Evolutionary conservation across 2,888 invertebrate species (phyloP).

Genomic region (Azorinus chamasolen): DNA sequence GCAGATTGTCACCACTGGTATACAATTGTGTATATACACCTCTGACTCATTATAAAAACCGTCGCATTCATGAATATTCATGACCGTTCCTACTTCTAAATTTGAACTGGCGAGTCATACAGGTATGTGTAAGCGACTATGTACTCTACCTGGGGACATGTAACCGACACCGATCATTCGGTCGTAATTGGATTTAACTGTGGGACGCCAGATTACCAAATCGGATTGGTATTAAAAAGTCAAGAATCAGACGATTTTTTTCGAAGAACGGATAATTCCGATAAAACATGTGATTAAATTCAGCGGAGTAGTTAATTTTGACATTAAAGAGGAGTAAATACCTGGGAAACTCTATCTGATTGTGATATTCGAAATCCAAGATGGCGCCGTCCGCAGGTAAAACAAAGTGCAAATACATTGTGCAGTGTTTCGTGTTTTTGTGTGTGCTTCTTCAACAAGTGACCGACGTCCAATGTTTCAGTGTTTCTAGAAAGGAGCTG

Average conservation of each 20-base stretch:
- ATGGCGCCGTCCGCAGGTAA: conserved; percentile 57
- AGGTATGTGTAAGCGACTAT: conserved; percentile 34
- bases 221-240: no score
- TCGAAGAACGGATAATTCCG: no score
- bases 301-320: no score
- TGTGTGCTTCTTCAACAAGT: conserved; percentile 5
- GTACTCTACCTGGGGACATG: conserved; percentile 1
- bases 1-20: no score
- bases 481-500: background rate
- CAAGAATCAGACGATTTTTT: no score
- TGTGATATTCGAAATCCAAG: conserved; percentile 63
- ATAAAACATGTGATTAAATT: no score
- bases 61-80: no score
- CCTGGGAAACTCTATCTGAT: conserved; percentile 18
- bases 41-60: no score
- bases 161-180: background rate
- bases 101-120: conserved; percentile 11
- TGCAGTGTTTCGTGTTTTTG: conserved; percentile 10
- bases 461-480: background rate
- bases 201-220: conserved; percentile 5
- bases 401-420: conserved; percentile 12
- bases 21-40: no score
- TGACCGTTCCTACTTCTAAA: no score
- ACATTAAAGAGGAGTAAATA: no score
- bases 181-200: conserved; percentile 33